Evolutionary conservation across 1,140 invertebrate genomes (phyloP), one percentile per base, ranked within the genome.

Genomic region (Trichoplusia ni): DNA sequence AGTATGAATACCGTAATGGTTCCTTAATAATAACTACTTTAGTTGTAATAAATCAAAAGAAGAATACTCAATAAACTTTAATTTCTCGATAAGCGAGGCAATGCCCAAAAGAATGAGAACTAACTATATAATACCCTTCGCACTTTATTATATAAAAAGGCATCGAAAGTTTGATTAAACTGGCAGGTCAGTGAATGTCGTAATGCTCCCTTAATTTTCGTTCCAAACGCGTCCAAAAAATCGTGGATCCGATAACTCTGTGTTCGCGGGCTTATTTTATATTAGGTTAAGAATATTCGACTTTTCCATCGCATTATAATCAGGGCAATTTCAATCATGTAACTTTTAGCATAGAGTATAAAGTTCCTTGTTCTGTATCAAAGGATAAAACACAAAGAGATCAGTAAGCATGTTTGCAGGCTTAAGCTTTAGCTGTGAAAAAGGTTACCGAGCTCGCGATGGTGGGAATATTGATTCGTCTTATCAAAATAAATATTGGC

Each of bases 201-300:
- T 64, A 77, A 77, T 64, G 49, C 54, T 72, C 58, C 64, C 63
- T 71, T 71, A 77, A 76, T 79, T 76, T 69, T 61, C 66, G 53
- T 49, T 53, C 53, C 19, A 65, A 70, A 67, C 56, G 49, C 67
- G 64, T 66, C 63, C 63, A 71, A 77, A 59, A 79, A 77, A 72
- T 77, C 77, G 77, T 79, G 77, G 63, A 77, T 77, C 77, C 49
- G 77, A 79, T 79, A 79, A 75, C 64, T 74, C 54, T 69, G 59
- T 67, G 66, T 69, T 71, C 64, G 56, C 65, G 61, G 33, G 49
- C 65, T 66, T 64, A 60, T 73, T 68, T 71, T 64, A 64, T 77
- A 73, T 73, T 70, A 64, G 64, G 72, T 75, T 67, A 69, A 73
- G 60, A 67, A 79, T 69, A 72, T 73, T 79, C 67, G 29, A 74